Conservation (phyloP, 1,140 invertebrate species). For the Lepidurus couesii region DNA sequence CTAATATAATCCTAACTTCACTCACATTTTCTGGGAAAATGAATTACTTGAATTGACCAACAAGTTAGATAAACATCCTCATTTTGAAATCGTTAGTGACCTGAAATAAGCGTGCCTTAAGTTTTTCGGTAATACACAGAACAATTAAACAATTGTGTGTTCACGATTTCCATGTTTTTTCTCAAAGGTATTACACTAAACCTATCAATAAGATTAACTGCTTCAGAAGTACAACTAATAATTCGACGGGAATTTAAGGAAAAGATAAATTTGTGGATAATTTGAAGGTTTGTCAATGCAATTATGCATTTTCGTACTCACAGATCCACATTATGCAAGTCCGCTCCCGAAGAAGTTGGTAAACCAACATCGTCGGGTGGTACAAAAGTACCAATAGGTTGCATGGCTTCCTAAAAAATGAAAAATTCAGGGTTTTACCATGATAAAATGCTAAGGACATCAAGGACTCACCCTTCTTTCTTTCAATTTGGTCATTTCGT, state of each 20-base stretch:
- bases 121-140: too few species aligned
- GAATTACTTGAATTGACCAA: conserved; percentile 33
- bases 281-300: too few species aligned
- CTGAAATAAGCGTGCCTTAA: too few species aligned
- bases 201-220: too few species aligned
- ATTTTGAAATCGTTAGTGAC: too few species aligned
- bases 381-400: conserved; percentile 67
- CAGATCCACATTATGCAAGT: conserved; percentile 66
- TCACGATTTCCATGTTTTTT: too few species aligned
- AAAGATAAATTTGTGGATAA: too few species aligned
- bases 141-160: too few species aligned
- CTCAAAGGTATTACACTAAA: too few species aligned
- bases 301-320: conserved; percentile 38
- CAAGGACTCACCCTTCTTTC: conserved; percentile 41
- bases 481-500: conserved; percentile 78
- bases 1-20: conserved; percentile 51
- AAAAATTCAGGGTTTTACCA: conserved; percentile 27
- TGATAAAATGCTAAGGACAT: background rate
- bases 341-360: conserved; percentile 61
- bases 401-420: conserved; percentile 49
- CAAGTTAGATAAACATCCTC: background rate
- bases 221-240: too few species aligned
- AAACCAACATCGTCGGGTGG: conserved; percentile 58
- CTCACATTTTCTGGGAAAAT: conserved; percentile 48
- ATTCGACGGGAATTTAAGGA: too few species aligned